These are phyloP conservation scores for Zosterops lateralis DNA, from an alignment of 2,113 vertebrate species.

Conservation along the genomic window DNA sequence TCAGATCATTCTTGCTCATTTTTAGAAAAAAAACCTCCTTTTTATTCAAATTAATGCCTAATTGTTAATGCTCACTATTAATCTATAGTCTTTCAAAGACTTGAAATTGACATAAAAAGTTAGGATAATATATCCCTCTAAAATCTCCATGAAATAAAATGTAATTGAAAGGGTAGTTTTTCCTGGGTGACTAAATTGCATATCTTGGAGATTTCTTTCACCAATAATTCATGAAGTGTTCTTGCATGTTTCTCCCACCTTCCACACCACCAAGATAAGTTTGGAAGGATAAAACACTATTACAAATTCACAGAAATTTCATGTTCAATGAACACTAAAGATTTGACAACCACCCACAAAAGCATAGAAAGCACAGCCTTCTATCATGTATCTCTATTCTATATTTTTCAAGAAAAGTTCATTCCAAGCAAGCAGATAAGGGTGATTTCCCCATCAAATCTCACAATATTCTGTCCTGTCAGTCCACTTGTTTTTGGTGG, in stretches of 20 bases:
- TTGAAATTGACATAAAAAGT: not conserved
- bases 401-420: not conserved
- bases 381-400: not conserved
- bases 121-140: not conserved
- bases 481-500: not conserved
- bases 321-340: not conserved
- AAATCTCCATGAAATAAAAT: not conserved
- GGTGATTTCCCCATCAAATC: not conserved
- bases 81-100: not conserved
- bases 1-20: not conserved
- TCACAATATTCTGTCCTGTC: not conserved
- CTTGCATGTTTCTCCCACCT: not conserved
- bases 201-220: not conserved
- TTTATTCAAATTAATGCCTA: constrained; percentile 12
- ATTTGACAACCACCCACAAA: not conserved
- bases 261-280: not conserved
- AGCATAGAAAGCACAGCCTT: not conserved
- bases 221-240: not conserved
- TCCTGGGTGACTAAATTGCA: not conserved
- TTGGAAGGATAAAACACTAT: not conserved
- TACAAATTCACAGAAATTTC: not conserved
- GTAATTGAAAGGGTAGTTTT: not conserved
- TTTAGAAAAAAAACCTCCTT: not conserved
- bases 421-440: not conserved
- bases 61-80: not conserved